Percentiles rank a stretch among this genome's conserved stretches.
These are phyloP conservation scores for Smittia aterrima DNA, from an alignment of 2,888 invertebrate species.

Conservation along the genomic window DNA sequence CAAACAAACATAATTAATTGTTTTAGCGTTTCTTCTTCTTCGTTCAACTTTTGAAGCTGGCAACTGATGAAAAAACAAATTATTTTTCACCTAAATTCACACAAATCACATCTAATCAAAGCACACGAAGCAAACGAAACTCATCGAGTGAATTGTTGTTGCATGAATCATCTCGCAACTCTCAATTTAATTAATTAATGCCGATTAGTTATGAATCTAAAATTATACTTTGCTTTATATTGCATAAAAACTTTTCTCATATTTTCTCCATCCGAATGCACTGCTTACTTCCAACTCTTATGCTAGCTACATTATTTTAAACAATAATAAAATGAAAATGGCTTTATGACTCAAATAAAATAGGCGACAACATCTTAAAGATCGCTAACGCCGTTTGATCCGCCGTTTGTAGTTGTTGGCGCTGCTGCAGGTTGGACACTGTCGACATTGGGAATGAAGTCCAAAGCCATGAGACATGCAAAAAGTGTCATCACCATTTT, in stretches of 20 bases:
- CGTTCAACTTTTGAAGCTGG: neutral
- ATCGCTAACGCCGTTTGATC: conserved; percentile 30
- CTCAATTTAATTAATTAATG: neutral
- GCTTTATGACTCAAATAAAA: conserved; percentile 21
- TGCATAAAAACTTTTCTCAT: neutral
- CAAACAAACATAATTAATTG: neutral
- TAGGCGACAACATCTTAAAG: neutral
- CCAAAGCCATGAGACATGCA: conserved; percentile 97
- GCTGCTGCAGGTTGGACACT: conserved; percentile 47
- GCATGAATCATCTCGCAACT: neutral
- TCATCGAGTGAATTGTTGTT: neutral
- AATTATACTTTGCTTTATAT: neutral
- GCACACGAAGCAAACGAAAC: neutral
- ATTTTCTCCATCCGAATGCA: neutral
- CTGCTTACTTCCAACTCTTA: neutral
- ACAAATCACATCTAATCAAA: conserved; percentile 3
- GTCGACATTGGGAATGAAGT: conserved; percentile 89
- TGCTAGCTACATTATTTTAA: neutral
- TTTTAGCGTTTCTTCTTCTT: neutral
- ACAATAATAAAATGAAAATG: conserved; percentile 26
- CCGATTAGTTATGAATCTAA: neutral
- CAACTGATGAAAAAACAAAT: neutral
- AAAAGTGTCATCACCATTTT: conserved; percentile 99
- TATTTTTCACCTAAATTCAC: neutral
- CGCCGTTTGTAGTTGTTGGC: neutral